Evolutionary conservation across 2,113 vertebrate genomes (phyloP), one percentile per base, ranked within the genome.

Genomic region (Procavia capensis): DNA sequence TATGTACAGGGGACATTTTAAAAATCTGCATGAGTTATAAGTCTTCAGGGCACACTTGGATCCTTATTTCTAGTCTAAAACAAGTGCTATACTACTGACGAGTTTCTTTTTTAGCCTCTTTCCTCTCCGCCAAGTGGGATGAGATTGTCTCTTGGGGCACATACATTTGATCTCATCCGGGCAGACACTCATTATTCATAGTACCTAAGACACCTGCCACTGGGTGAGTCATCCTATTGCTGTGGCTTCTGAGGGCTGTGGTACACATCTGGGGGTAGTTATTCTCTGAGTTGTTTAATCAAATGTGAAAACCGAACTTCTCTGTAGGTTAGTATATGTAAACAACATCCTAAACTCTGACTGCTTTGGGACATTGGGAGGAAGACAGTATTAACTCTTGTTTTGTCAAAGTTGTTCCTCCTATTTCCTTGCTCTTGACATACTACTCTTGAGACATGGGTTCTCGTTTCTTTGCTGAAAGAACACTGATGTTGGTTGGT

Each of bases 51-150:
- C 27, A 72, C 83, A 79, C 54, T 94, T 47, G 36, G 36, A 81
- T 86, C 87, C 47, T 66, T 90, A 14, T 96, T 94, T 91, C 45
- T 24, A n/a, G 90, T 97, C 41, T 80, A 91, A 95, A 96, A 80
- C 31, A 91, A 92, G 31, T 90, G 63, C 83, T 95, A 4, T 93
- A 61, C 24, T 75, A 64, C 43, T 96, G 82, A 94, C 80, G 88
- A 7, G 5, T 59, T 59, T 39, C 63, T 79, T 86, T 96, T 90
- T 93, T 64, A 95, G 97, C 70, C 39, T 94, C 31, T 94, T 34
- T 96, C 39, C n/a, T 96, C 79, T 95, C 88, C 96, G 81, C 54
- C 80, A 80, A 95, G 70, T 87, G 92, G 90, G 82, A 93, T 94
- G 85, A 94, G 90, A 45, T 92, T 39, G 3, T 91, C 84, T 95